Evolutionary conservation across 2,888 invertebrate species (phyloP).

Genomic region (Harpalus rufipes): DNA sequence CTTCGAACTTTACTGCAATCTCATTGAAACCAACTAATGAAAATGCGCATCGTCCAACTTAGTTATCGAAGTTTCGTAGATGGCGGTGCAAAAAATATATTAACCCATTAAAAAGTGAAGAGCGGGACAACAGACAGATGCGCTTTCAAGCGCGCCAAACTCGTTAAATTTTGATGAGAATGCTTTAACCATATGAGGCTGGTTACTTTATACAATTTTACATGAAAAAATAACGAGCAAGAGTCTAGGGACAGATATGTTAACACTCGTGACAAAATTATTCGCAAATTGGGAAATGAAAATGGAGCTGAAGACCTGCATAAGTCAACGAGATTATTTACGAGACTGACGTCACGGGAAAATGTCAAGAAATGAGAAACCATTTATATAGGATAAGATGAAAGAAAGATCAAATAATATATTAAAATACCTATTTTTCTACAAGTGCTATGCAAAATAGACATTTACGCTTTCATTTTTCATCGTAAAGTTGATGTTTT

Average conservation of each 20-base stretch:
- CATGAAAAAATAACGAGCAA: conserved; percentile 53
- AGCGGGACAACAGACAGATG: conserved; percentile 54
- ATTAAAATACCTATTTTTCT: no score
- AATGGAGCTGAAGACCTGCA: conserved; percentile 14
- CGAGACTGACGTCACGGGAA: no score
- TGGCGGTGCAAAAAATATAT: conserved; percentile 52
- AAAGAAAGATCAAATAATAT: no score
- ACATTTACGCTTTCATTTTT: no score
- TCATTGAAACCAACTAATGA: conserved; percentile 53
- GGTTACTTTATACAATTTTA: conserved; percentile 59
- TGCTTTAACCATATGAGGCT: conserved; percentile 54
- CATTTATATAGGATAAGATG: no score
- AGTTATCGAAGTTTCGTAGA: conserved; percentile 59
- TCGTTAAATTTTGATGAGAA: conserved; percentile 66
- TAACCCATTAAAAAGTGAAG: conserved; percentile 59
- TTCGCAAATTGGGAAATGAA: conserved; percentile 64
- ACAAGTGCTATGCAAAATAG: no score
- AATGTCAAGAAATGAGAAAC: no score
- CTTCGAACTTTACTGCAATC: conserved; percentile 42
- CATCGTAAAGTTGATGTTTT: no score
- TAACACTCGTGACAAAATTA: conserved; percentile 52
- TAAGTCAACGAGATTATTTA: no score
- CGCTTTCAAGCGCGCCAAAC: conserved; percentile 31
- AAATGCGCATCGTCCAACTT: conserved; percentile 51
- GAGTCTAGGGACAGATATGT: conserved; percentile 49